A percentile compares a stretch with the other conserved stretches of the same genome.
These are phyloP conservation scores for Drosophila sproati DNA, from an alignment of 1,140 invertebrate species.

Conservation along the genomic window DNA sequence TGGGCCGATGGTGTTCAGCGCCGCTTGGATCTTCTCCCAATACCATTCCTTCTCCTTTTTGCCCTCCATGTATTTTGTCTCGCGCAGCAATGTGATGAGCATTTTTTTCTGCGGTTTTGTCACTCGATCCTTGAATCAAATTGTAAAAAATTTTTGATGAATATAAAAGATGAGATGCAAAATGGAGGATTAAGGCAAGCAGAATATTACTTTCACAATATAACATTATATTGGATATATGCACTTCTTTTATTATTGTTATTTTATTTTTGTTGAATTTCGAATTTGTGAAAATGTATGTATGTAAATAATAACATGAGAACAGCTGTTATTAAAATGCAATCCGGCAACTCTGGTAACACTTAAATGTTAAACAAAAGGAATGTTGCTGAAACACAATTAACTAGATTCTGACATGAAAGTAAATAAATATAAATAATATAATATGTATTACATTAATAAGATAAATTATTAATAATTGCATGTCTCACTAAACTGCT, in stretches of 20 bases:
- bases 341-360: constrained; percentile 20
- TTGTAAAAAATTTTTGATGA: background rate
- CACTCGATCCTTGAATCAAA: constrained; percentile 79
- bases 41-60: constrained; percentile 84
- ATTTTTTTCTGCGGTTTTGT: constrained; percentile 84
- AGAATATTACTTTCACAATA: no score
- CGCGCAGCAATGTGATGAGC: constrained; percentile 79
- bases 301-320: background rate
- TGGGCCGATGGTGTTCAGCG: constrained; percentile 79
- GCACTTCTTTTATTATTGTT: no score
- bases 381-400: background rate
- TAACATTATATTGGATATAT: no score
- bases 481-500: no score
- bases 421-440: background rate
- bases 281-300: no score
- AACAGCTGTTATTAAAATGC: constrained; percentile 18
- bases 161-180: no score
- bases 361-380: background rate
- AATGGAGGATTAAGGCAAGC: no score
- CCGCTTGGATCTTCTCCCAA: constrained; percentile 83
- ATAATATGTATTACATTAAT: background rate
- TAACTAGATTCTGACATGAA: background rate
- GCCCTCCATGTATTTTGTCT: constrained; percentile 83
- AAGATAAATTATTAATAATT: no score
- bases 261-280: no score